A percentile compares a stretch with the other conserved stretches of the same genome.
Evolutionary conservation across 1,140 invertebrate species (phyloP).

Genomic region (Anastrepha obliqua): DNA sequence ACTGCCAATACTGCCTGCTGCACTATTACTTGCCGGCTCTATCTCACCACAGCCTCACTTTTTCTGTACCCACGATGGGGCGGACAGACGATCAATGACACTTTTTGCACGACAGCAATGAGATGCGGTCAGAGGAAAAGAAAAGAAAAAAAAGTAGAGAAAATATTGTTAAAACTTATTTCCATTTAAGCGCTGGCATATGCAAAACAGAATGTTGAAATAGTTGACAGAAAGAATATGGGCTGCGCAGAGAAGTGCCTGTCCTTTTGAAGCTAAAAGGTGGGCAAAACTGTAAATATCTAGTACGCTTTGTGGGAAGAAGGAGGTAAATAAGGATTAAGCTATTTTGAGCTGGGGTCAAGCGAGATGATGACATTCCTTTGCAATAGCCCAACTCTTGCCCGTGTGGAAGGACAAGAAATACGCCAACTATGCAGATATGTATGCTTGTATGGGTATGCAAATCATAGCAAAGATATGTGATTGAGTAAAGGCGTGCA

Average conservation of each 20-base stretch:
- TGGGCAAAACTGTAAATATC: neutral
- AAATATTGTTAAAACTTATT: conserved; percentile 3
- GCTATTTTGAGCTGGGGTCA: neutral
- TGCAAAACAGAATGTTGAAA: conserved; percentile 30
- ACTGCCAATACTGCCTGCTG: neutral
- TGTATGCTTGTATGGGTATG: neutral
- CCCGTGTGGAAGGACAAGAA: neutral
- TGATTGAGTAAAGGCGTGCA: neutral
- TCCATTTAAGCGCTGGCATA: conserved; percentile 34
- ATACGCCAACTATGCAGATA: neutral
- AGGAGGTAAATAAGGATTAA: neutral
- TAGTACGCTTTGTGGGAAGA: neutral
- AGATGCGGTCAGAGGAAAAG: neutral
- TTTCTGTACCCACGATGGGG: neutral
- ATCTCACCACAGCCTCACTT: no score
- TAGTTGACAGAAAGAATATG: neutral
- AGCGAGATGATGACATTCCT: neutral
- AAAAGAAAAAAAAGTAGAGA: neutral
- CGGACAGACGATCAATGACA: neutral
- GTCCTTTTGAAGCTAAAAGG: neutral
- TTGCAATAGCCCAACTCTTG: neutral
- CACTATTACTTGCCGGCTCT: neutral
- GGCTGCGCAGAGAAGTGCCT: no score
- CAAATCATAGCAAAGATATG: neutral
- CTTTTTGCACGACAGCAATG: conserved; percentile 9